Conservation (phyloP, 2,797 vertebrate species). For the Esox lucius region DNA sequence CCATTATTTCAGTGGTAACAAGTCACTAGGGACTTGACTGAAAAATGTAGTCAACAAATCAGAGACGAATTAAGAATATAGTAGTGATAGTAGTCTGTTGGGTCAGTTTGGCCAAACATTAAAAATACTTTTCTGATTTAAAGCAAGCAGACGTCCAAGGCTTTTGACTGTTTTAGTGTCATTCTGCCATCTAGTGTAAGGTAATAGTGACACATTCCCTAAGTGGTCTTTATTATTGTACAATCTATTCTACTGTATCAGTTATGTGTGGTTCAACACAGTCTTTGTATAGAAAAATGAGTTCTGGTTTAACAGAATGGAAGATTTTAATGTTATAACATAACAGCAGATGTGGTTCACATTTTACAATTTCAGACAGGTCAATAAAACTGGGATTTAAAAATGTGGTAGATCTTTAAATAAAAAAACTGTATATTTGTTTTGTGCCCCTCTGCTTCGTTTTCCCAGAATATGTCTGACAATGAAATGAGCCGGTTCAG, state of each 20-base stretch:
- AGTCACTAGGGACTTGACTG: not conserved
- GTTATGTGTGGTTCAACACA: too few species aligned
- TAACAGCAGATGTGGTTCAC: not conserved
- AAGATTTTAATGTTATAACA: not conserved
- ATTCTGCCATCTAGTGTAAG: conserved; percentile 69
- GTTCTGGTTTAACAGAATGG: conserved; percentile 26
- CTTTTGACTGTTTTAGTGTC: conserved; percentile 23
- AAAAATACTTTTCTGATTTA: not conserved
- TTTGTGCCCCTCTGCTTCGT: conserved; percentile 13
- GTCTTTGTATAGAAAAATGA: too few species aligned
- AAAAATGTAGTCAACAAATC: conserved; percentile 5
- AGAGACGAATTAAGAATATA: not conserved
- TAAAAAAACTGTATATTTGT: not conserved
- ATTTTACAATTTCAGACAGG: not conserved
- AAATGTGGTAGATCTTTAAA: not conserved
- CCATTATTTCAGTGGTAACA: conserved; percentile 10
- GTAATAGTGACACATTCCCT: conserved; percentile 3
- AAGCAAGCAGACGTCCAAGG: not conserved
- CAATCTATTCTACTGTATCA: too few species aligned
- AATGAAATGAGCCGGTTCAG: conserved; percentile 79
- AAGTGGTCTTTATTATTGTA: too few species aligned
- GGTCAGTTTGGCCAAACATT: not conserved
- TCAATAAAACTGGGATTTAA: too few species aligned
- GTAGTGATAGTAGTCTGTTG: not conserved
- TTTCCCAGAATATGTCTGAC: conserved; percentile 75